Percentiles rank a stretch among this genome's conserved stretches.
phyloP scores from a whole-genome alignment of 1,140 invertebrate species.

The Drosophila ogumai region DNA sequence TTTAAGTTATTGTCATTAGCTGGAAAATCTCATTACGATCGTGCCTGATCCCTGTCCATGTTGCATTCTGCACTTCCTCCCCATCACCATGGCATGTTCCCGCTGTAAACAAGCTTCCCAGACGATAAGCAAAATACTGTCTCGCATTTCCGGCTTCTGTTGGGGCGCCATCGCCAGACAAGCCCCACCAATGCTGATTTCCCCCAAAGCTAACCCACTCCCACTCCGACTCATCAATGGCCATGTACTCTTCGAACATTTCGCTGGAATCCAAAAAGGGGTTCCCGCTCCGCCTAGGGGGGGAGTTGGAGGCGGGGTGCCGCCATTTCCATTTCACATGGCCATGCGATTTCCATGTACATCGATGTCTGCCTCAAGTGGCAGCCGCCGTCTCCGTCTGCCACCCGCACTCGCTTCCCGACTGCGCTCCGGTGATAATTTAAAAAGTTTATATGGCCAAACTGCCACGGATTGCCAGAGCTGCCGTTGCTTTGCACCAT shows the following conservation, averaged over 20 bases:
- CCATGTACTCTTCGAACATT: constrained; percentile 57
- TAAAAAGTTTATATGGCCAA: constrained; percentile 78
- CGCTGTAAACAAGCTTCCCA: constrained; percentile 65
- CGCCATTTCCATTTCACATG: constrained; percentile 69
- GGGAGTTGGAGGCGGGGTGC: constrained; percentile 8
- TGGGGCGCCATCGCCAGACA: constrained; percentile 56
- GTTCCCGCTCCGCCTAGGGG: constrained; percentile 3
- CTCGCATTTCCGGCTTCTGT: constrained; percentile 71
- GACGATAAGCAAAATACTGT: constrained; percentile 65
- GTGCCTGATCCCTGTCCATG: constrained; percentile 1
- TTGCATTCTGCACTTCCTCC: constrained; percentile 40
- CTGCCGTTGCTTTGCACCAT: constrained; percentile 63
- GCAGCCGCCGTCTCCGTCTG: constrained; percentile 50
- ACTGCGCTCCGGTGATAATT: constrained; percentile 75
- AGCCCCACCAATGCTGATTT: constrained; percentile 34
- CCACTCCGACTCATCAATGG: constrained; percentile 32
- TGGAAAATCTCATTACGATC: constrained; percentile 8
- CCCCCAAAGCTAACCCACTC: constrained; percentile 12
- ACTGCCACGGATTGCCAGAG: constrained; percentile 47
- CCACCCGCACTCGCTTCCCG: constrained; percentile 32
- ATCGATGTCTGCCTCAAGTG: constrained; percentile 68
- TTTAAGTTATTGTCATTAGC: not conserved
- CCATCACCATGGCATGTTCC: constrained; percentile 12
- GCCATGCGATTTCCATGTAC: constrained; percentile 79
- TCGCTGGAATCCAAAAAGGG: constrained; percentile 55